Evolutionary conservation across 2,113 vertebrate species (phyloP).

Genomic region (Eulemur rufifrons): DNA sequence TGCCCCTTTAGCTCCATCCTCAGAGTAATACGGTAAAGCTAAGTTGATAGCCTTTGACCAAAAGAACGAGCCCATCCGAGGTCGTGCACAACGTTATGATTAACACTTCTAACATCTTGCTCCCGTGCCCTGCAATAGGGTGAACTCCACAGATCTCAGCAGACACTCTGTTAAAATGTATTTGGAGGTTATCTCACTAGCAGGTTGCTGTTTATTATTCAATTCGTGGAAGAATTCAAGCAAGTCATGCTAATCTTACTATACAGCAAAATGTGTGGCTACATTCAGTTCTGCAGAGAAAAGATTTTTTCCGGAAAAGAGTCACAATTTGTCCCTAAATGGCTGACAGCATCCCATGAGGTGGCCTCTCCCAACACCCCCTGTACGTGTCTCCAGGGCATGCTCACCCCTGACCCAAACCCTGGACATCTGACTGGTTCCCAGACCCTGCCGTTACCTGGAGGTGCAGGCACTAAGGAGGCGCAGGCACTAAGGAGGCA

Average conservation of each 20-base stretch:
- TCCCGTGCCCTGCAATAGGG: too few relatives aligned
- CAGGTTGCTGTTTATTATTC: background rate
- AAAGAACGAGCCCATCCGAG: background rate
- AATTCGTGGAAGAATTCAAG: background rate
- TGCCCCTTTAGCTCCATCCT: conserved; percentile 59
- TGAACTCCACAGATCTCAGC: background rate
- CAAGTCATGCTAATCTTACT: background rate
- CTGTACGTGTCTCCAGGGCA: background rate
- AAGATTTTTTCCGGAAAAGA: background rate
- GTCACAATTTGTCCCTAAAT: background rate
- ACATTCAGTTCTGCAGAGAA: background rate
- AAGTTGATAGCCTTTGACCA: background rate
- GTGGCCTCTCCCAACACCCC: accelerated
- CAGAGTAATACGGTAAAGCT: conserved; percentile 53
- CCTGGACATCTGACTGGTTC: accelerated
- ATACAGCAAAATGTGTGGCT: background rate
- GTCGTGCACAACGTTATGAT: background rate
- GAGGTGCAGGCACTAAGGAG: background rate
- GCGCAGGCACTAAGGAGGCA: background rate
- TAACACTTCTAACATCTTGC: background rate
- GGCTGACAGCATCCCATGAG: background rate
- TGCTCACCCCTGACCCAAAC: background rate
- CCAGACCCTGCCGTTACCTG: background rate
- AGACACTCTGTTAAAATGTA: background rate
- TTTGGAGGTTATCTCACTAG: background rate